Evolutionary conservation across 2,888 invertebrate genomes (phyloP).

Genomic region (Tetanocera ferruginea): DNA sequence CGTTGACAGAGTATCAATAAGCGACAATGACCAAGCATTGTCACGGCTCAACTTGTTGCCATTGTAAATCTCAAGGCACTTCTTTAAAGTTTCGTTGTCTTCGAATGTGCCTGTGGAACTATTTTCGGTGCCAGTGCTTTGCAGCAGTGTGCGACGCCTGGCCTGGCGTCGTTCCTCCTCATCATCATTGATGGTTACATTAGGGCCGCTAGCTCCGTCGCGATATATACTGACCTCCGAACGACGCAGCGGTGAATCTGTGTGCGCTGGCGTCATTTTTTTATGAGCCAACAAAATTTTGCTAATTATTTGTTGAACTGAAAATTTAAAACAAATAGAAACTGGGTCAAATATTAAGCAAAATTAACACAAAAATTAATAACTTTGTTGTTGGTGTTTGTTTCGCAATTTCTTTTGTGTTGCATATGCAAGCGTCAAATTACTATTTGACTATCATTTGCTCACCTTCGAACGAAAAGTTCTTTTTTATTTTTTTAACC

Average conservation of each 20-base stretch:
- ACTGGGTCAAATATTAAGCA: background rate
- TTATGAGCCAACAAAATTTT: background rate
- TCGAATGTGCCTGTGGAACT: conserved; percentile 56
- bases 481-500: conserved; percentile 24
- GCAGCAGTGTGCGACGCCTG: conserved; percentile 59
- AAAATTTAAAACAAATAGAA: background rate
- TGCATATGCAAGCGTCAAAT: background rate
- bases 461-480: conserved; percentile 33
- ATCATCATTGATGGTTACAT: conserved; percentile 71
- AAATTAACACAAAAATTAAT: no score
- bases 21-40: conserved; percentile 89
- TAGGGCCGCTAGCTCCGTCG: conserved; percentile 50
- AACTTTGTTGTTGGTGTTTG: background rate
- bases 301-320: background rate
- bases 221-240: conserved; percentile 62
- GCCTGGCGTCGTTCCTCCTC: conserved; percentile 74
- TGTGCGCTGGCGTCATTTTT: conserved; percentile 64
- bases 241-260: conserved; percentile 64
- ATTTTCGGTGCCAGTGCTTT: conserved; percentile 45
- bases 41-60: conserved; percentile 91
- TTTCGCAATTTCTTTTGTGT: background rate
- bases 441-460: conserved; percentile 33
- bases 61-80: conserved; percentile 82
- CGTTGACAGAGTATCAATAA: conserved; percentile 88
- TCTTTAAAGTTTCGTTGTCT: conserved; percentile 79